Percentiles rank a stretch among this genome's conserved stretches.
Evolutionary conservation across 2,113 vertebrate species (phyloP).

Genomic region (Gulo gulo): DNA sequence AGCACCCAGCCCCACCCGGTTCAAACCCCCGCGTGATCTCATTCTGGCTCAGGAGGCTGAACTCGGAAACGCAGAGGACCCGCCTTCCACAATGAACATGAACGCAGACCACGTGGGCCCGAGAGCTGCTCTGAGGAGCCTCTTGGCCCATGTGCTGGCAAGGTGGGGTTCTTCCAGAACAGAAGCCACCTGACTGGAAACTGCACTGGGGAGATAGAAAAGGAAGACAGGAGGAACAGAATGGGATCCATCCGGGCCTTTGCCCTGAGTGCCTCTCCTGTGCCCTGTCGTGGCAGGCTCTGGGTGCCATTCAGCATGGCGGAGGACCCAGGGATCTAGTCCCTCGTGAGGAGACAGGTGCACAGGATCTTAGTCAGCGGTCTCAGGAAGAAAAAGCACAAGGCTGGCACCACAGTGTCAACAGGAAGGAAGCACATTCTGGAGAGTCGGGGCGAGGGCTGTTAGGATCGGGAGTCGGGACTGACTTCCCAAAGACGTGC

Average conservation of each 20-base stretch:
- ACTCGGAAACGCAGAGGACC: not conserved
- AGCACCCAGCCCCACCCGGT: not conserved
- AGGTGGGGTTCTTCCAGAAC: not conserved
- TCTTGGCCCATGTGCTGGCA: not conserved
- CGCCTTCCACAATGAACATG: accelerated
- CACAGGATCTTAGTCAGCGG: not conserved
- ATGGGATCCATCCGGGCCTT: too few species aligned
- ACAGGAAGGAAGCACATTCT: not conserved
- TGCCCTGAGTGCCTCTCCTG: not conserved
- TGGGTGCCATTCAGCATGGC: accelerated
- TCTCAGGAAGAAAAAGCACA: not conserved
- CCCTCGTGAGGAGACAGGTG: too few species aligned
- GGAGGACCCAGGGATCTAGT: accelerated
- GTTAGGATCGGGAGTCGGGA: not conserved
- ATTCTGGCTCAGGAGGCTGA: not conserved
- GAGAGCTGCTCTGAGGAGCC: not conserved
- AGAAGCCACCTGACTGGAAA: not conserved
- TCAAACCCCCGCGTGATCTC: not conserved
- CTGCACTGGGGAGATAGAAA: accelerated
- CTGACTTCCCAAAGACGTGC: not conserved
- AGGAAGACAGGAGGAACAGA: not conserved
- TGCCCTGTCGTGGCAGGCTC: accelerated
- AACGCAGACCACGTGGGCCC: not conserved
- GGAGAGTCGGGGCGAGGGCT: not conserved
- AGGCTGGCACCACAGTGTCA: accelerated